These are phyloP conservation scores for Drosophila anomalata DNA, from an alignment of 2,888 invertebrate genomes.

Conservation along the genomic window DNA sequence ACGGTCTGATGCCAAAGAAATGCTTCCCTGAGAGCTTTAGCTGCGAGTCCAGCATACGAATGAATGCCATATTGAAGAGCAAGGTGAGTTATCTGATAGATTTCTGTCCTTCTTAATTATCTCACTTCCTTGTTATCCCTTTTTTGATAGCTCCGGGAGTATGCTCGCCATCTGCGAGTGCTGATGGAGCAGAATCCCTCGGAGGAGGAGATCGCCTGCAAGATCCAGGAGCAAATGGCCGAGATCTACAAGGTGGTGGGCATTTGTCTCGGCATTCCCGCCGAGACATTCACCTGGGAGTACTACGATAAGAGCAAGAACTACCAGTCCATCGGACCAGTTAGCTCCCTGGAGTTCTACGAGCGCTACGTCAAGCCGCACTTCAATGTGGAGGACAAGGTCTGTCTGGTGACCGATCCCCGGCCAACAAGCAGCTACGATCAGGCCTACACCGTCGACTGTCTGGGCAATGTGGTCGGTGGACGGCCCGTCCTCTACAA, in stretches of 20 bases:
- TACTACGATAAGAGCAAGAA: constrained; percentile 93
- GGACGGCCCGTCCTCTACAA: constrained; percentile 92
- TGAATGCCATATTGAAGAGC: constrained; percentile 92
- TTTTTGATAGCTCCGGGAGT: constrained; percentile 89
- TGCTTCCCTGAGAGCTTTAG: constrained; percentile 93
- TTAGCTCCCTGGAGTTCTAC: constrained; percentile 92
- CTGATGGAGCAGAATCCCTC: constrained; percentile 86
- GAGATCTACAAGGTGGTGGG: constrained; percentile 92
- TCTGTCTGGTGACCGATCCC: constrained; percentile 94
- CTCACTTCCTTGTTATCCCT: not conserved
- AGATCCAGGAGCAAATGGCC: constrained; percentile 89
- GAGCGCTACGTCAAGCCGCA: constrained; percentile 90
- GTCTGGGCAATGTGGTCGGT: constrained; percentile 94
- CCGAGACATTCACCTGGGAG: constrained; percentile 91
- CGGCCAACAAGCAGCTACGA: constrained; percentile 91
- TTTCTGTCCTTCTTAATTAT: not conserved
- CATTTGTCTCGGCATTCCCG: constrained; percentile 92
- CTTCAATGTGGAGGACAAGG: constrained; percentile 93
- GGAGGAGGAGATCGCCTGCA: constrained; percentile 86
- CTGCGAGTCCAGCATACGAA: constrained; percentile 89
- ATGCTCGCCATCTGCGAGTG: constrained; percentile 89
- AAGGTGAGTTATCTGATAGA: constrained; percentile 86
- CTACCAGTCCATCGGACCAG: constrained; percentile 89
- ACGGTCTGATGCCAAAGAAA: constrained; percentile 95
- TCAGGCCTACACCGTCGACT: constrained; percentile 92